These are phyloP conservation scores for Lasiurus borealis DNA, from an alignment of 2,113 vertebrate species.

Conservation along the genomic window DNA sequence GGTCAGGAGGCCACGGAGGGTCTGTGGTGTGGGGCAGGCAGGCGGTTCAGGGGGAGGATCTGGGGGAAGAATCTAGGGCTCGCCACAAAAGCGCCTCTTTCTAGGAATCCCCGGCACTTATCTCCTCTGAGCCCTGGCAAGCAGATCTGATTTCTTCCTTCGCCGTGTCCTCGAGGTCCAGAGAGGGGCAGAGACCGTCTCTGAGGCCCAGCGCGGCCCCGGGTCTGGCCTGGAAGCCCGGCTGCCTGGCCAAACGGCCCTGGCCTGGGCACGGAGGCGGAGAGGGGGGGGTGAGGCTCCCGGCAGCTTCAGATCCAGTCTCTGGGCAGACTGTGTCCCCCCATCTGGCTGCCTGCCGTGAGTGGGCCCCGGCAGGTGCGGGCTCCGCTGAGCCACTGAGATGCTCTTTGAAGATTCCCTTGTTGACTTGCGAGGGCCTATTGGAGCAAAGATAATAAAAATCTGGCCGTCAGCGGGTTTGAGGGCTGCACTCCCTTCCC, in stretches of 20 bases:
- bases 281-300: neutral
- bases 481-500: slow-evolving; percentile 77
- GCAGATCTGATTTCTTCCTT: slow-evolving; percentile 61
- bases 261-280: neutral
- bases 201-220: neutral
- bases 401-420: slow-evolving; percentile 81
- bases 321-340: neutral
- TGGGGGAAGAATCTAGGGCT: slow-evolving; percentile 34
- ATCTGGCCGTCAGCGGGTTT: slow-evolving; percentile 87
- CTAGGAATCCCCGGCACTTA: slow-evolving; percentile 78
- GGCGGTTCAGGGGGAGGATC: slow-evolving; percentile 32
- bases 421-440: slow-evolving; percentile 81
- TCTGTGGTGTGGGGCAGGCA: neutral
- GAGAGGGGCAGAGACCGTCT: slow-evolving; percentile 52
- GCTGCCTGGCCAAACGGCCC: neutral
- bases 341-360: rapidly evolving
- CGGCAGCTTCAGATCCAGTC: neutral
- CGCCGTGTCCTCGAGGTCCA: neutral
- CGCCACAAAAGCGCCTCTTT: slow-evolving; percentile 72
- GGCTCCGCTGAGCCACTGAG: slow-evolving; percentile 77
- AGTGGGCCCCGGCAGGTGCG: slow-evolving; percentile 83
- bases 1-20: neutral
- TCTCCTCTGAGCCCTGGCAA: slow-evolving; percentile 63
- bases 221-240: neutral
- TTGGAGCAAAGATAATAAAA: slow-evolving; percentile 85